phyloP scores from a whole-genome alignment of 2,888 invertebrate species.

The Hirtodrosophila cameraria region DNA sequence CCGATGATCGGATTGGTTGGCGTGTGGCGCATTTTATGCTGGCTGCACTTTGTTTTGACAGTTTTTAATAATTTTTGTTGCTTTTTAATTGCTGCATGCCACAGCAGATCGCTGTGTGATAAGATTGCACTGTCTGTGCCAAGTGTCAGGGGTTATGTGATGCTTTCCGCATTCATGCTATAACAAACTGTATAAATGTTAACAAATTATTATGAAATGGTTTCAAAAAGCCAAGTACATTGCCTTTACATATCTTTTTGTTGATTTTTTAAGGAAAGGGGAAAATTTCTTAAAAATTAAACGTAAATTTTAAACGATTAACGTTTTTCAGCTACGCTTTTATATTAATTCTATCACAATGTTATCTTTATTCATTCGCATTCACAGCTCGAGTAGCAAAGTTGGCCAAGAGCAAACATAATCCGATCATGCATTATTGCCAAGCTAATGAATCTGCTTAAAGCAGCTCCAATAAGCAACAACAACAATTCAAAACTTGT shows the following conservation, averaged over 20 bases:
- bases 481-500: constrained; percentile 25
- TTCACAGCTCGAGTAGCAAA: constrained; percentile 12
- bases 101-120: constrained; percentile 23
- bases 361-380: constrained; percentile 1
- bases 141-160: not conserved
- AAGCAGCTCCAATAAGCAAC: constrained; percentile 47
- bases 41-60: constrained; percentile 70
- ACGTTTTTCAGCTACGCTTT: too few species aligned
- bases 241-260: too few species aligned
- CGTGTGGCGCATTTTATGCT: constrained; percentile 73
- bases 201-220: too few species aligned
- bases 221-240: too few species aligned
- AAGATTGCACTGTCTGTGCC: not conserved
- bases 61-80: constrained; percentile 75
- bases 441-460: constrained; percentile 79
- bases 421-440: constrained; percentile 77
- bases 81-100: constrained; percentile 71
- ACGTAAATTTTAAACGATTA: too few species aligned
- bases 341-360: too few species aligned
- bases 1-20: constrained; percentile 37
- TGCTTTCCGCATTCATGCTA: too few species aligned
- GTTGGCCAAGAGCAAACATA: constrained; percentile 46
- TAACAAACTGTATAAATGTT: too few species aligned
- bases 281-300: too few species aligned
- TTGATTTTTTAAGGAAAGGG: too few species aligned